Conservation (phyloP, 1,140 invertebrate species). For the Trichonephila clavata region DNA sequence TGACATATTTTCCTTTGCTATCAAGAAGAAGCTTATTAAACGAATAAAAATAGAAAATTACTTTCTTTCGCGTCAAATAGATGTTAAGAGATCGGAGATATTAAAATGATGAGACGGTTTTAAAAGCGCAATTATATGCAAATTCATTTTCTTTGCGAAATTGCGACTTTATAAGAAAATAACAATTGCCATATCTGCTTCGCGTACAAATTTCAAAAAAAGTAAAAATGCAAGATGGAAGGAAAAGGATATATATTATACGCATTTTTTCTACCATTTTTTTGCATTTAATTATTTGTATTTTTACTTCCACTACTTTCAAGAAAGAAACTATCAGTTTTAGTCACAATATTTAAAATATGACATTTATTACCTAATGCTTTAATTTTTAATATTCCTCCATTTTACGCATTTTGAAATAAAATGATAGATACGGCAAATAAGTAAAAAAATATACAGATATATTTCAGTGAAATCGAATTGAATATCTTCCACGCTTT, state of each 20-base stretch:
- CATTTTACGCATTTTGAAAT: no score
- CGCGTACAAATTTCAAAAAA: background rate
- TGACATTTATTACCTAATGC: no score
- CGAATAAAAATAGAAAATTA: conserved; percentile 44
- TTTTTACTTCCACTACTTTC: no score
- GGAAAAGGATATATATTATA: background rate
- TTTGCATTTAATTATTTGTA: background rate
- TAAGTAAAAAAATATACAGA: no score
- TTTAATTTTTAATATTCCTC: no score
- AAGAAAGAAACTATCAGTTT: no score
- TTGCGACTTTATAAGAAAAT: conserved; percentile 7
- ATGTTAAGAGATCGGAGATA: conserved; percentile 48
- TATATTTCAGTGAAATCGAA: no score
- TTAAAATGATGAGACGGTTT: conserved; percentile 44
- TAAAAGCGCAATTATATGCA: conserved; percentile 44
- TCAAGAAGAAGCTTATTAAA: conserved; percentile 44
- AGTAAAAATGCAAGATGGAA: background rate
- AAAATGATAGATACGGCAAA: no score
- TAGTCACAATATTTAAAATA: no score
- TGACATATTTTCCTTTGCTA: conserved; percentile 66
- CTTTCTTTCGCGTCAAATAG: conserved; percentile 47
- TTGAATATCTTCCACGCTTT: no score
- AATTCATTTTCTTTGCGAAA: conserved; percentile 43
- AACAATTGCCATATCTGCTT: background rate
- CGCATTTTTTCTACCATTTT: background rate